Conservation (phyloP, 2,888 invertebrate species). For the Limenitis camilla region DNA sequence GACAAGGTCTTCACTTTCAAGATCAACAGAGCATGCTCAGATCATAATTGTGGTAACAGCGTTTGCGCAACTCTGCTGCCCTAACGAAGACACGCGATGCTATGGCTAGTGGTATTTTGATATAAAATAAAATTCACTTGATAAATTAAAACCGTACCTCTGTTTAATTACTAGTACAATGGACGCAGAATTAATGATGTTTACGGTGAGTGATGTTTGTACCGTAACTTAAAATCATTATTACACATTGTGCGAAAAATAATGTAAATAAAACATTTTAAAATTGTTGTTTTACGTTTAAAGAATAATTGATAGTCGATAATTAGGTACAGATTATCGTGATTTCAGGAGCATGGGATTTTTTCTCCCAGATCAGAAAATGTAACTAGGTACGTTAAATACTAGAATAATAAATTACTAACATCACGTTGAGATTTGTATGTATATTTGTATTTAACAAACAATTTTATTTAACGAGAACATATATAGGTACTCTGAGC, state of each 20-base stretch:
- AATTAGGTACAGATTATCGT: too few relatives aligned
- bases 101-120: constrained; percentile 28
- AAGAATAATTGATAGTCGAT: too few relatives aligned
- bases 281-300: too few relatives aligned
- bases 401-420: too few relatives aligned
- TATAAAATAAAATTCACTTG: constrained; percentile 6
- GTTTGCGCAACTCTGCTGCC: constrained; percentile 51
- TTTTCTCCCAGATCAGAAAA: too few relatives aligned
- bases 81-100: constrained; percentile 39
- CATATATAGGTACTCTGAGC: too few relatives aligned
- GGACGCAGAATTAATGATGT: constrained; percentile 1
- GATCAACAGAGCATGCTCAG: constrained; percentile 65
- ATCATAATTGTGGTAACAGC: constrained; percentile 67
- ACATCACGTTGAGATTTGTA: too few relatives aligned
- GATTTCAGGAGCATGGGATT: too few relatives aligned
- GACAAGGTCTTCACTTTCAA: constrained; percentile 73
- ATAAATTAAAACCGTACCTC: constrained; percentile 6
- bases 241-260: neutral
- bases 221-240: neutral
- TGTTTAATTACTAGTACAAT: neutral
- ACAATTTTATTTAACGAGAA: too few relatives aligned
- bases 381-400: too few relatives aligned
- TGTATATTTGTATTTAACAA: too few relatives aligned
- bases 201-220: neutral
- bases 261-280: too few relatives aligned